These are phyloP conservation scores for Clamator glandarius DNA, from an alignment of 2,797 vertebrate species.

Conservation along the genomic window DNA sequence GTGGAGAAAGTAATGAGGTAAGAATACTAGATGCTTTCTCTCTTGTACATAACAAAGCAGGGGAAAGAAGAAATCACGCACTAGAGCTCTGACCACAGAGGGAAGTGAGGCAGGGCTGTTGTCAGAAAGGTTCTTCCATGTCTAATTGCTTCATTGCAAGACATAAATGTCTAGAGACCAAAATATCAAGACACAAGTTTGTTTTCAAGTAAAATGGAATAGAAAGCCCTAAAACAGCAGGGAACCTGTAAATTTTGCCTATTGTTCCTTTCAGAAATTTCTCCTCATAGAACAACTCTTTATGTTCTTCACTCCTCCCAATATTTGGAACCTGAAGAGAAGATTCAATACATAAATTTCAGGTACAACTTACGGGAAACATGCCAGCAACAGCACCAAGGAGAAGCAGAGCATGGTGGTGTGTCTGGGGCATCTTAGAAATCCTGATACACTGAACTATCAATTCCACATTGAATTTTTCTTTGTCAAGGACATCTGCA, in stretches of 20 bases:
- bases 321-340: background rate
- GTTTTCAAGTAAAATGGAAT: background rate
- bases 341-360: fast-evolving
- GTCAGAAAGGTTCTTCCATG: background rate
- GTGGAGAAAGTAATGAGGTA: background rate
- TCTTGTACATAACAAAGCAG: background rate
- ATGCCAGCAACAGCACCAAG: slow-evolving; percentile 88
- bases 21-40: background rate
- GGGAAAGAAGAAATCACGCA: background rate
- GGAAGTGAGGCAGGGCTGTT: background rate
- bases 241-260: background rate
- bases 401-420: slow-evolving; percentile 94
- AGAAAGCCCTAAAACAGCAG: background rate
- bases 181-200: background rate
- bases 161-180: background rate
- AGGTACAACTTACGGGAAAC: slow-evolving; percentile 87
- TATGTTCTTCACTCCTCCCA: background rate
- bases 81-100: background rate
- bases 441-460: slow-evolving; percentile 92
- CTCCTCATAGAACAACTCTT: background rate
- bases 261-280: background rate
- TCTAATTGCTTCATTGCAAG: fast-evolving
- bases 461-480: slow-evolving; percentile 94
- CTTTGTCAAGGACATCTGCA: slow-evolving; percentile 88
- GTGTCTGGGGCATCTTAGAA: slow-evolving; percentile 93